Evolutionary conservation across 2,888 invertebrate species (phyloP).

Genomic region (Tipula confusa): DNA sequence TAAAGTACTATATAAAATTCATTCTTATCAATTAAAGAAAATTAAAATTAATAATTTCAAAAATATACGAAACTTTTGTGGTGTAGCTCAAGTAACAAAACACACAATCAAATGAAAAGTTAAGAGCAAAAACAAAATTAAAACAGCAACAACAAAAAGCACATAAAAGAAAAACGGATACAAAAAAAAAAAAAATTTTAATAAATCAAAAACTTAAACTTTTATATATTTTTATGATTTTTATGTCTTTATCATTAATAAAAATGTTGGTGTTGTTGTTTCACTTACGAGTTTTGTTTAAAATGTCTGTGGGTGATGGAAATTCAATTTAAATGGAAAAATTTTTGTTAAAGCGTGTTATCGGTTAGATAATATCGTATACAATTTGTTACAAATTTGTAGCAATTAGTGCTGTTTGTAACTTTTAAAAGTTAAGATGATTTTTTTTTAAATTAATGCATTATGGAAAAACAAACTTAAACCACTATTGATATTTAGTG

Average conservation of each 20-base stretch:
- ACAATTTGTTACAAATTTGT: not conserved
- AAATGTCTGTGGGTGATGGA: not conserved
- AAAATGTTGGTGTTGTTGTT: not conserved
- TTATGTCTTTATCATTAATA: not conserved
- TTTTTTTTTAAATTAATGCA: too few species aligned
- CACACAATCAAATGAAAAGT: not conserved
- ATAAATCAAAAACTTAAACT: not conserved
- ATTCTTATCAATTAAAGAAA: slow-evolving; percentile 17
- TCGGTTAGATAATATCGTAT: not conserved
- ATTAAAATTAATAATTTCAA: not conserved
- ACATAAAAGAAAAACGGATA: not conserved
- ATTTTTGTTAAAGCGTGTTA: not conserved
- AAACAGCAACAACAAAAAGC: not conserved
- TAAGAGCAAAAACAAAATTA: too few species aligned
- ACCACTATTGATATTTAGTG: too few species aligned
- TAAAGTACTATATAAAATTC: not conserved
- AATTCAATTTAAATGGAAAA: not conserved
- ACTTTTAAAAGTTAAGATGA: too few species aligned
- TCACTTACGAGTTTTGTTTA: not conserved
- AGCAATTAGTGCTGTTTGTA: too few species aligned
- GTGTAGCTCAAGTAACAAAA: not conserved
- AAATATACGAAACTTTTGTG: not conserved
- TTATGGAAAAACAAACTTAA: too few species aligned
- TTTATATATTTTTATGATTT: not conserved
- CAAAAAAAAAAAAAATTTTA: not conserved